These are phyloP conservation scores for Drosophila prostipennis DNA, from an alignment of 2,888 invertebrate species.

Conservation along the genomic window DNA sequence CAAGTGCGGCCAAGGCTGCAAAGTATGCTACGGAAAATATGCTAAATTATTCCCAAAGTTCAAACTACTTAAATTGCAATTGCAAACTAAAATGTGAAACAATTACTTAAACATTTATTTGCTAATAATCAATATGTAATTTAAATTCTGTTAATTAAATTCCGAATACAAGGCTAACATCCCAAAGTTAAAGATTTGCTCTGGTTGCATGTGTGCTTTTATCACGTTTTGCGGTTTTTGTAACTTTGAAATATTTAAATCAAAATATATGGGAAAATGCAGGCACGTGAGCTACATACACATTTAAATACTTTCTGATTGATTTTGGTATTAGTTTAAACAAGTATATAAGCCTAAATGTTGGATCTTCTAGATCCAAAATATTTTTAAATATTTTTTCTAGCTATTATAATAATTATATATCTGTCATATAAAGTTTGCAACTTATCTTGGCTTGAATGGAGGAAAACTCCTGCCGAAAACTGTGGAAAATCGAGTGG, in stretches of 20 bases:
- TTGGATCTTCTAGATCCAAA: too few species aligned
- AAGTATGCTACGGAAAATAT: slow-evolving; percentile 5
- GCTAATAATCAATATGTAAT: too few species aligned
- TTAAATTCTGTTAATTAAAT: too few species aligned
- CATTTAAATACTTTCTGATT: background rate
- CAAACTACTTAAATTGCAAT: background rate
- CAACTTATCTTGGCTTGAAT: background rate
- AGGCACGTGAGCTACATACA: background rate
- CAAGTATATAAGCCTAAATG: too few species aligned
- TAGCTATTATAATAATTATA: too few species aligned
- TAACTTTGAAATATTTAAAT: background rate
- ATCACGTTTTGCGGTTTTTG: slow-evolving; percentile 15
- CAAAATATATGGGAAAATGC: background rate
- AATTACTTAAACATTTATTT: background rate
- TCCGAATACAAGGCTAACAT: too few species aligned
- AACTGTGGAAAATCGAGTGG: background rate
- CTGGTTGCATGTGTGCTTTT: background rate
- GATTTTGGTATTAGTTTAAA: too few species aligned
- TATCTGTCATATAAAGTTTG: too few species aligned
- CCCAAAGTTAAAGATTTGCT: background rate
- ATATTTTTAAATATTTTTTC: too few species aligned
- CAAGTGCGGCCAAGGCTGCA: slow-evolving; percentile 4
- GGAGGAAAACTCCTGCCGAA: background rate
- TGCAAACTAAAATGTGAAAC: background rate
- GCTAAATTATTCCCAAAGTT: background rate